phyloP scores from a whole-genome alignment of 2,797 vertebrate genomes.

The Sebastes taczanowskii region DNA sequence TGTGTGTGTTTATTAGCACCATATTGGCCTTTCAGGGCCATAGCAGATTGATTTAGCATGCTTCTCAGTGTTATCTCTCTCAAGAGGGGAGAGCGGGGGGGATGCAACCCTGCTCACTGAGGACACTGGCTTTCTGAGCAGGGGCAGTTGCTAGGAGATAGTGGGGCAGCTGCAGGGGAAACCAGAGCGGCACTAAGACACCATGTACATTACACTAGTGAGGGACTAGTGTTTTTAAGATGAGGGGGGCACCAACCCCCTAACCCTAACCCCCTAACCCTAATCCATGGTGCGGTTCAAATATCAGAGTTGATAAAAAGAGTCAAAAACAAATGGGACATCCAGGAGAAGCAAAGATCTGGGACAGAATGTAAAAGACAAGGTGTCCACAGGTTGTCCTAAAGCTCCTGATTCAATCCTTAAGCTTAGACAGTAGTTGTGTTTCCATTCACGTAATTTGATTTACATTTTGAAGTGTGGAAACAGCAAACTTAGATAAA shows the following conservation, averaged over 20 bases:
- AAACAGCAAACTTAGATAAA: too few species aligned
- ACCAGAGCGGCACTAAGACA: conserved; percentile 30
- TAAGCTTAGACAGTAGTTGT: too few species aligned
- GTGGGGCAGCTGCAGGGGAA: conserved; percentile 28
- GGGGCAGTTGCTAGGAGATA: conserved; percentile 63
- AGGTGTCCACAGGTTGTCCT: too few species aligned
- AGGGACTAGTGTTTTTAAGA: conserved; percentile 1
- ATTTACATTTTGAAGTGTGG: too few species aligned
- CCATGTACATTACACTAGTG: background rate
- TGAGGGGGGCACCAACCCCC: background rate
- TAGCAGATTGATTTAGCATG: conserved; percentile 82
- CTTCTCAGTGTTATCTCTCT: conserved; percentile 57
- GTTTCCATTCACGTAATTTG: too few species aligned
- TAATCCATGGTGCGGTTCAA: background rate
- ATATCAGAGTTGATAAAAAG: background rate
- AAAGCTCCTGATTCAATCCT: too few species aligned
- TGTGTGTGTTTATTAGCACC: conserved; percentile 68
- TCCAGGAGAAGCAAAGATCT: background rate
- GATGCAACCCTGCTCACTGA: conserved; percentile 7
- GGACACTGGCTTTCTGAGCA: background rate
- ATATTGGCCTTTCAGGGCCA: conserved; percentile 78
- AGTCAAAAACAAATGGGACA: too few species aligned
- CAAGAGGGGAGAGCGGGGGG: background rate
- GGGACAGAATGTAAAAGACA: background rate
- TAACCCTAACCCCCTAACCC: too few species aligned